Evolutionary conservation across 2,797 vertebrate genomes (phyloP), one percentile per base, ranked within the genome.

Genomic region (Ctenochaetus hawaiiensis): DNA sequence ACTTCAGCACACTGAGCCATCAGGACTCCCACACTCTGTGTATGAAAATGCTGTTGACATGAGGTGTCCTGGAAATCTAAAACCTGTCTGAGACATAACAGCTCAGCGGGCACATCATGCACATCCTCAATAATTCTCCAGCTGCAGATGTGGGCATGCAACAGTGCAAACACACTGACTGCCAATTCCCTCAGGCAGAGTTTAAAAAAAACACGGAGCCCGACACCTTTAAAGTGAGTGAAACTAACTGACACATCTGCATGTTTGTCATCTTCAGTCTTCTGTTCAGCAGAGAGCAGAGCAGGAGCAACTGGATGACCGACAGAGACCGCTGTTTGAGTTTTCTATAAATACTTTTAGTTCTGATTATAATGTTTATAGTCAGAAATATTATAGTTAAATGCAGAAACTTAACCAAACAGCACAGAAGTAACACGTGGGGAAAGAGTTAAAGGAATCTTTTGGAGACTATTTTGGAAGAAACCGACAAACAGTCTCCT

Each of bases 201-300:
- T 80, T 68, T 57, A 62, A 65, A 81, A 84, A 78, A 78, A 65
- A 77, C 49, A 66, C 44, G n/a, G n/a, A 72, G 20, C 45, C 68
- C 18, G 41, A 82, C 78, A 82, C 71, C 53, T 85, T 56, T 26
- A n/a, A 78, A 69, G 74, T 14, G 69, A 70, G n/a, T 13, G 13
- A 17, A 53, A 65, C 68, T 69, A 18, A 68, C 43, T 30, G 80
- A 84, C 72, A 72, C 34, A 68, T 85, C 73, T 77, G 74, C 70
- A 84, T 80, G 53, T 79, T 60, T 82, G 72, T 49, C 67, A 70
- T 65, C 59, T 77, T 75, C 73, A 26, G 26, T 26, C 26, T 26
- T 26, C 26, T 26, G 26, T 26, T 26, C n/a, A 16, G 44, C 63
- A 17, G 2, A 53, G 58, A 80, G 67, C 13, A 11, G 54, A 34